Evolutionary conservation across 2,113 vertebrate species (phyloP), one percentile per base, ranked within the genome.

Genomic region (Pseudorectes ferrugineus): DNA sequence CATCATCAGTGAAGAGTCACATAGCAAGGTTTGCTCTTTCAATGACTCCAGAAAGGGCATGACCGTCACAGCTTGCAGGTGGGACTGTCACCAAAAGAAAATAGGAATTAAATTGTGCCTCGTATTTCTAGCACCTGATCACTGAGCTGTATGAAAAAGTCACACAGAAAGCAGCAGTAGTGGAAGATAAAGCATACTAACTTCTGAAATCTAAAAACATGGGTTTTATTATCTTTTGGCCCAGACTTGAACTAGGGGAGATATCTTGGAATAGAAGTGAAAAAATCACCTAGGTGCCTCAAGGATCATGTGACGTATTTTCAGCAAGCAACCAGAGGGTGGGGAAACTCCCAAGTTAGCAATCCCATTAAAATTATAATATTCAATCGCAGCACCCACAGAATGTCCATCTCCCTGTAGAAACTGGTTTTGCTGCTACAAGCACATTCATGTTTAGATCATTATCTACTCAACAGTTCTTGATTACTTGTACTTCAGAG

Each of bases 351-450:
- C 85, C n/a, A 35, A 84, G 36, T 76, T 85, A 88, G 82, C 72
- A 88, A 55, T 40, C 4, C 0, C 38, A 23, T 77, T 57, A 77
- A 92, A 93, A 92, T 90, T 36, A 70, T 11, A n/a, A 24, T 85
- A 90, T 85, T 90, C 36, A 73, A 6, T 63, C 51, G 59, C 31
- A 94, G 88, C 85, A 93, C 75, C 92, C 72, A 77, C 62, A 92
- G 75, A 92, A 77, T 62, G 36, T 61, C 70, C 52, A 57, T 90
- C 38, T 77, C 82, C 40, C 51, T 88, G 85, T 26, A 71, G 71
- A 94, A 95, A 97, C 95, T 74, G 93, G 85, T 96, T 96, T 92
- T 92, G 72, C 90, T 52, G 29, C 92, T 94, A 59, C 93, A 94
- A 77, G 95, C 72, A 77, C 43, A 11, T 88, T 92, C 95, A 95